Base-by-base conservation (phyloP, 2,113 vertebrate genomes). In the Mohoua ochrocephala region DNA sequence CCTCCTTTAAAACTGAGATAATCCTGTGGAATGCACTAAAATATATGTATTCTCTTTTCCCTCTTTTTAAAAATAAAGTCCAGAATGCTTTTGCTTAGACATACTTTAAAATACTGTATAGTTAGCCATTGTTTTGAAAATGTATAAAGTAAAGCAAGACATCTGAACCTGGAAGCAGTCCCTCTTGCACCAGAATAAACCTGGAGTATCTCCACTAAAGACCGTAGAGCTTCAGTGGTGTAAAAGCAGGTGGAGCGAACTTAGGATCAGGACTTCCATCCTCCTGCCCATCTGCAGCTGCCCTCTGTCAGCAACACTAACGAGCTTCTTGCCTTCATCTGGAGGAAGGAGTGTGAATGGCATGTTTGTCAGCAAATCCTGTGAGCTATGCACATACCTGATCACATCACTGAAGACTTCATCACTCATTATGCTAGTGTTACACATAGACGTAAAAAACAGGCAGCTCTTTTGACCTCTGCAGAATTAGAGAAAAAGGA, bases 1-100 rank as follows among this genome's bases (percentile, higher is more conserved):
- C 20, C 22, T 90, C 78, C 87, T 93, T 92, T 94, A 93, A 86
- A 91, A 85, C 39, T 14, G 67, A 50, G 45, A 80, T 83, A 74
- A 81, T 74, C 82, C 88, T 77, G 60, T 42, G 71, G 71, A 61
- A 71, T 23, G 11, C 85, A 96, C 47, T 89, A 91, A 96, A 93
- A 94, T 94, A 91, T 53, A 82, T 7, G 30, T 61, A 27, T 79
- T 87, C 10, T 76, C 27, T 84, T 84, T 87, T 84, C 60, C 39
- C 9, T 79, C 45, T 76, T 89, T 85, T 94, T 15, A 86, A 96
- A 97, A 97, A 95, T 85, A 91, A 81, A 78, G 23, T 63, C 64
- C 11, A 5, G 63, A 70, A 86, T 80, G 47, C 30, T 84, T 91
- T 80, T 87, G 41, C 47, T 68, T 74, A 88, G 59, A 70, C 31